These are phyloP conservation scores for Lycaena phlaeas DNA, from an alignment of 2,888 invertebrate genomes.

Conservation along the genomic window DNA sequence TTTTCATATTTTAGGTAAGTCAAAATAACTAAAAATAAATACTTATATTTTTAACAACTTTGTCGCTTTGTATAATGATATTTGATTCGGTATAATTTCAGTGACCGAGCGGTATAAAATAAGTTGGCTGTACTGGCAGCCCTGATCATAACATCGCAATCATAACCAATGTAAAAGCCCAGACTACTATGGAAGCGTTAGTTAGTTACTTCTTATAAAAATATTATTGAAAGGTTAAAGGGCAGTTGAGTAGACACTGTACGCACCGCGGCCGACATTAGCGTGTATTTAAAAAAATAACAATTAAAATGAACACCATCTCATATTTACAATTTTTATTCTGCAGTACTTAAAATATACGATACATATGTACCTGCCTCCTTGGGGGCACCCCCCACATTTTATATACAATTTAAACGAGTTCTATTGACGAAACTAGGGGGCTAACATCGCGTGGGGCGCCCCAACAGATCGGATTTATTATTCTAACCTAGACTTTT, in stretches of 20 bases:
- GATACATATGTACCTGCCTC: constrained; percentile 41
- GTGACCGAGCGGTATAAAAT: too few relatives aligned
- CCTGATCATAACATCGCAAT: too few relatives aligned
- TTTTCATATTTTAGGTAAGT: too few relatives aligned
- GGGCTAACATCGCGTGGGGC: constrained; percentile 23
- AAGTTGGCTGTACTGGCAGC: too few relatives aligned
- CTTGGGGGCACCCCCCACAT: constrained; percentile 24
- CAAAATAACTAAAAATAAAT: too few relatives aligned
- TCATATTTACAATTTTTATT: constrained; percentile 58
- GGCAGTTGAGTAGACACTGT: constrained; percentile 31
- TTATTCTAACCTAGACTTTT: constrained; percentile 35
- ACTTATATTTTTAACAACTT: too few relatives aligned
- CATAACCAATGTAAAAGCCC: not conserved
- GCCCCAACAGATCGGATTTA: constrained; percentile 28
- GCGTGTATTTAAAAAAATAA: constrained; percentile 62
- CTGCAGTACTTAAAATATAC: constrained; percentile 40
- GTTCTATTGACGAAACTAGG: constrained; percentile 7
- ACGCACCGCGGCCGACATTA: constrained; percentile 29
- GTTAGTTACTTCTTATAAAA: constrained; percentile 26
- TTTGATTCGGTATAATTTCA: too few relatives aligned
- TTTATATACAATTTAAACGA: constrained; percentile 45
- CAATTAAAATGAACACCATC: constrained; percentile 61
- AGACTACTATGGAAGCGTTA: constrained; percentile 4
- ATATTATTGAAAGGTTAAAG: constrained; percentile 22
- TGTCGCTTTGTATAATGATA: too few relatives aligned